Evolutionary conservation across 2,113 vertebrate species (phyloP).

Genomic region (Microtus montanus): DNA sequence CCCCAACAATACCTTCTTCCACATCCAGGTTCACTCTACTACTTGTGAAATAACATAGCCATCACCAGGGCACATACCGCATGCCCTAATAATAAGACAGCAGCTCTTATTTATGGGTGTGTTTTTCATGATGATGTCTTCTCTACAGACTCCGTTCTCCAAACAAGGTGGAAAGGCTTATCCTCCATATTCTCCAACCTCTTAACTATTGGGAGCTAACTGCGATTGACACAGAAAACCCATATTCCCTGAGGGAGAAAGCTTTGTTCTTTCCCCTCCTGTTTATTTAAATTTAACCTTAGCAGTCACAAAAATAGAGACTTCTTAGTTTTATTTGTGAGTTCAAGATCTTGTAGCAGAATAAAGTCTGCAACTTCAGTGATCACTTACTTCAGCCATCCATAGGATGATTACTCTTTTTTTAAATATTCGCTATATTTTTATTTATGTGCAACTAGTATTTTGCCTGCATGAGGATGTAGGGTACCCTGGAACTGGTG

Average conservation of each 20-base stretch:
- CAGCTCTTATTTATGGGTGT: background rate
- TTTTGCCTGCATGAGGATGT: too few species aligned
- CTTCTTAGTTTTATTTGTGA: background rate
- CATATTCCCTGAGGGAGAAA: background rate
- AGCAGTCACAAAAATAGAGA: background rate
- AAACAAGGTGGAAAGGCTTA: background rate
- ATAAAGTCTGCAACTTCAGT: background rate
- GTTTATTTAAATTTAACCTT: background rate
- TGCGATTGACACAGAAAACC: background rate
- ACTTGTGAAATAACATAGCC: background rate
- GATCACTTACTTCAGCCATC: background rate
- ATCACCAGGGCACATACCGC: background rate
- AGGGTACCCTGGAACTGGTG: too few species aligned
- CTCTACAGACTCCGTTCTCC: background rate
- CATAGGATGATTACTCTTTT: background rate
- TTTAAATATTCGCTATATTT: too few species aligned
- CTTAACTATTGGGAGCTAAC: background rate
- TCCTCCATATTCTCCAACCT: background rate
- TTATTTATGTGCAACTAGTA: too few species aligned
- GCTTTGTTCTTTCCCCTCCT: background rate
- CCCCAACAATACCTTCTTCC: background rate
- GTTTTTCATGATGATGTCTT: background rate
- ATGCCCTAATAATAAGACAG: background rate
- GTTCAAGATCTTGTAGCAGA: background rate
- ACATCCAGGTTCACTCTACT: background rate